Base-by-base conservation (phyloP, 2,888 invertebrate species). In the Odontothrips loti region DNA sequence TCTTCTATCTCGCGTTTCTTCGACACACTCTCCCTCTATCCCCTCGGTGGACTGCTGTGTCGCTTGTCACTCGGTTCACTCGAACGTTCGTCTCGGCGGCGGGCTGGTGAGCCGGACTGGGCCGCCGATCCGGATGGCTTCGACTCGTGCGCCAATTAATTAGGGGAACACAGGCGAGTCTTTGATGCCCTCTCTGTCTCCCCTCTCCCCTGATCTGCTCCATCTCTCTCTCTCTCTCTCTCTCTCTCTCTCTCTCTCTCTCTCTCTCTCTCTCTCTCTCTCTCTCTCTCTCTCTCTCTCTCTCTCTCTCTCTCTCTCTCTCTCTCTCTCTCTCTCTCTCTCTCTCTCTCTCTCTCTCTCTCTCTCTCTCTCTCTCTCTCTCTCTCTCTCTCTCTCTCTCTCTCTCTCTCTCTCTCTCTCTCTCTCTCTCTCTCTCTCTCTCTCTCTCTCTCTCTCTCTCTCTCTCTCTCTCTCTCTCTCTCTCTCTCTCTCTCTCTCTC, bases 401-500 rank as follows among this genome's bases (percentile, higher is more conserved):
- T n/a, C n/a, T n/a, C n/a, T n/a, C n/a, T n/a, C n/a, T n/a, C n/a
- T n/a, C n/a, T n/a, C n/a, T n/a, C n/a, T n/a, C n/a, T n/a, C n/a
- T n/a, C n/a, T n/a, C n/a, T n/a, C n/a, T n/a, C n/a, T n/a, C n/a
- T n/a, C n/a, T n/a, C n/a, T n/a, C n/a, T n/a, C 51, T 51, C 51
- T 48, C 10, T 48, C 48, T 12, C 10, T 1, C 51, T 51, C 51
- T 51, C 51, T 51, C 51, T 51, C 51, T 80, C 75, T 79, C 20
- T 17, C 81, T 79, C 80, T 75, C 80, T n/a, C 58, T 80, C 48
- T 79, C 47, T 75, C 63, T 68, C 79, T 47, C 29, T 48, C 58
- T 63, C 75, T 82, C 47, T 34, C 63, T 79, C 79, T 34, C 82
- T 29, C 79, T 34, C 29, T 79, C 82, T 80, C 27, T 48, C 80